These are phyloP conservation scores for Lutjanus campechanus DNA, from an alignment of 2,797 vertebrate genomes.

Conservation along the genomic window DNA sequence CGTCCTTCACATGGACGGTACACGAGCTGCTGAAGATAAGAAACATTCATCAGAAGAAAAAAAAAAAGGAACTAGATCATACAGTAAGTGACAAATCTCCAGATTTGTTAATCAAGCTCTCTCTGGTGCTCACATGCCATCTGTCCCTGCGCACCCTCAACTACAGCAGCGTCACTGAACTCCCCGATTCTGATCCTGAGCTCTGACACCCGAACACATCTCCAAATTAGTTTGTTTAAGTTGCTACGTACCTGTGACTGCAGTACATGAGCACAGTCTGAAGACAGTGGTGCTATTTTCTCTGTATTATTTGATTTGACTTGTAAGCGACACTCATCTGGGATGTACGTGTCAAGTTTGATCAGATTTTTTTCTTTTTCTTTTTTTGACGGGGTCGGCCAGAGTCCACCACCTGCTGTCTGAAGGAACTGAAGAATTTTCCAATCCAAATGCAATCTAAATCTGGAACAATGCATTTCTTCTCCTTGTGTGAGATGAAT, in stretches of 20 bases:
- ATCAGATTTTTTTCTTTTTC: too few relatives aligned
- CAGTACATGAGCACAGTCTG: background rate
- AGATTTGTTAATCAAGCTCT: constrained; percentile 13
- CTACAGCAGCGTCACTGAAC: background rate
- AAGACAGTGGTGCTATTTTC: background rate
- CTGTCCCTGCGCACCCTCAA: background rate
- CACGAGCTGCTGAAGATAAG: background rate
- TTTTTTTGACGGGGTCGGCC: too few relatives aligned
- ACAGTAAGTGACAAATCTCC: background rate
- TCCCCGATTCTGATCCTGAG: background rate
- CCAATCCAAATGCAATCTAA: background rate
- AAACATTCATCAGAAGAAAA: background rate
- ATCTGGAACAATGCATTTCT: background rate
- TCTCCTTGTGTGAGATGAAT: background rate
- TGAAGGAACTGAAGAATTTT: background rate
- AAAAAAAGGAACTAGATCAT: background rate
- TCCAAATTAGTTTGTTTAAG: background rate
- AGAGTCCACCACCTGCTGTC: background rate
- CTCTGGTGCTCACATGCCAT: background rate
- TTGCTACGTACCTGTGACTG: too few relatives aligned
- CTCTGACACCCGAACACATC: background rate
- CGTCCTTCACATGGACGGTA: constrained; percentile 29
- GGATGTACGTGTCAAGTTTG: background rate
- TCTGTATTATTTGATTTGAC: background rate
- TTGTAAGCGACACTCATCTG: background rate